phyloP scores from a whole-genome alignment of 2,113 vertebrate species.

The Fregata magnificens region DNA sequence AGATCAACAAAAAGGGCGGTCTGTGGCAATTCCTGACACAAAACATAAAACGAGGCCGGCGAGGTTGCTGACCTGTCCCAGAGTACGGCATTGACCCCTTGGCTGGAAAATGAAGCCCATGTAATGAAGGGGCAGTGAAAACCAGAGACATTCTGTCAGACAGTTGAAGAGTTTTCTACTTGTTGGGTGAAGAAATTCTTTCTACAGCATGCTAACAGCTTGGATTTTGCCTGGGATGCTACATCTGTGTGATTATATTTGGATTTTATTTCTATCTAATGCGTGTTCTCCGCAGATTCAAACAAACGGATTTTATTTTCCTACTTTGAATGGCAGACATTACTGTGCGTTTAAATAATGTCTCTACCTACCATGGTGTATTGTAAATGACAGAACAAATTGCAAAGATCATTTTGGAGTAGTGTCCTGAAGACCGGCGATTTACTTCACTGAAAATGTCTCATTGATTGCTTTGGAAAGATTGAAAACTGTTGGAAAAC shows the following conservation, averaged over 20 bases:
- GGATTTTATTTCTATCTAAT: neutral
- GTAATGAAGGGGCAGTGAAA: neutral
- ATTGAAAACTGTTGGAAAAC: neutral
- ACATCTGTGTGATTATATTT: neutral
- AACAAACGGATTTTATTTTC: neutral
- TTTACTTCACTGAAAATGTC: neutral
- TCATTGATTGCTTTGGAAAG: neutral
- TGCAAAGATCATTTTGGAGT: neutral
- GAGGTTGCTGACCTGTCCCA: neutral
- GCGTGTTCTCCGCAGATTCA: neutral
- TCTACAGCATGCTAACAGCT: neutral
- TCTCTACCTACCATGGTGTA: neutral
- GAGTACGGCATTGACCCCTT: no score
- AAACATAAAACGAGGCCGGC: no score
- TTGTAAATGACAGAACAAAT: neutral
- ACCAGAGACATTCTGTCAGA: neutral
- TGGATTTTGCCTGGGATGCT: neutral
- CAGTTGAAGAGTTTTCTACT: neutral
- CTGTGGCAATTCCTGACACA: neutral
- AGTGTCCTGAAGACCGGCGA: neutral
- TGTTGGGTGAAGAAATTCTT: neutral
- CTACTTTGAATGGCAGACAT: neutral
- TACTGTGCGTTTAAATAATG: neutral
- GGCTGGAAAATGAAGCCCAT: neutral
- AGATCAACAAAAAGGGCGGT: neutral